These are phyloP conservation scores for Melanostoma scalare DNA, from an alignment of 2,888 invertebrate genomes.

Conservation along the genomic window DNA sequence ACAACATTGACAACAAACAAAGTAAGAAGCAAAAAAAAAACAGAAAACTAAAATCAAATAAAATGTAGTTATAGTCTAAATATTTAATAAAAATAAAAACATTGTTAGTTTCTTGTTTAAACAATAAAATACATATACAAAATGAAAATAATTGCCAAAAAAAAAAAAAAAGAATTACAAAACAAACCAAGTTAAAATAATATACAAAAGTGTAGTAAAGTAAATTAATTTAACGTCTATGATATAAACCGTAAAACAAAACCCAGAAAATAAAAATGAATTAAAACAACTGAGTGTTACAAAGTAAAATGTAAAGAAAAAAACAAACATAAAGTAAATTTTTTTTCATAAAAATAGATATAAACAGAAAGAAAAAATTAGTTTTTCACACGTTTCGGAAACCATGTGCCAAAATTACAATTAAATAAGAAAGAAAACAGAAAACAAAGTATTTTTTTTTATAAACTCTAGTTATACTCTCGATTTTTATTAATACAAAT, in stretches of 20 bases:
- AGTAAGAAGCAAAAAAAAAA: slow-evolving; percentile 47
- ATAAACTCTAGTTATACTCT: slow-evolving; percentile 66
- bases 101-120: slow-evolving; percentile 73
- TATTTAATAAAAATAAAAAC: slow-evolving; percentile 62
- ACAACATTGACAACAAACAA: slow-evolving; percentile 44
- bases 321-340: slow-evolving; percentile 24
- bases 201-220: slow-evolving; percentile 74
- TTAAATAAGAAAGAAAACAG: slow-evolving; percentile 40
- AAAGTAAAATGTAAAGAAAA: slow-evolving; percentile 28
- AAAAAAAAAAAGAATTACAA: slow-evolving; percentile 61
- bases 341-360: slow-evolving; percentile 37
- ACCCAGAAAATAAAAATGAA: slow-evolving; percentile 28
- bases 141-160: slow-evolving; percentile 62
- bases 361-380: slow-evolving; percentile 58
- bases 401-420: slow-evolving; percentile 72
- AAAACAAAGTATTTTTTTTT: slow-evolving; percentile 55
- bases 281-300: slow-evolving; percentile 61
- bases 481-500: slow-evolving; percentile 70
- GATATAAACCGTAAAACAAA: slow-evolving; percentile 46
- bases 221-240: slow-evolving; percentile 59
- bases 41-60: slow-evolving; percentile 67
- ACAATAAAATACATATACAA: slow-evolving; percentile 59
- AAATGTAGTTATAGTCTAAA: slow-evolving; percentile 53
- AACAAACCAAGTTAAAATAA: slow-evolving; percentile 50
- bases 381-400: slow-evolving; percentile 73